These are phyloP conservation scores for Carettochelys insculpta DNA, from an alignment of 2,113 vertebrate genomes.

Conservation along the genomic window DNA sequence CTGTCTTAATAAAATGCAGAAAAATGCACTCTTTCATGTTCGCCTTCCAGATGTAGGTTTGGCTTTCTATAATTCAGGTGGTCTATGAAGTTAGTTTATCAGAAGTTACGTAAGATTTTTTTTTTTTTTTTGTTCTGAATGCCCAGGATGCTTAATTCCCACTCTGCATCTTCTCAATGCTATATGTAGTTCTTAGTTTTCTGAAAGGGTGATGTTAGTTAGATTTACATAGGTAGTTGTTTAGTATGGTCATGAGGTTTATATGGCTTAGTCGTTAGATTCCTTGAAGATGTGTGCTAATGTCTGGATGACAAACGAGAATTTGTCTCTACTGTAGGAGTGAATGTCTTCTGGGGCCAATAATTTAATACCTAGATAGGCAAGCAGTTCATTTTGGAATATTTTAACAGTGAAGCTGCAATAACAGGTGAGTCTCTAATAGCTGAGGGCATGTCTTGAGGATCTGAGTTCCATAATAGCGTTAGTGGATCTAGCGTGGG, in stretches of 20 bases:
- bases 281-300: neutral
- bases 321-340: neutral
- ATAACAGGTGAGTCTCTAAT: neutral
- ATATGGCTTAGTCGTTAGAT: neutral
- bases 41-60: neutral
- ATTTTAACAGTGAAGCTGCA: neutral
- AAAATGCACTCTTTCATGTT: too few relatives aligned
- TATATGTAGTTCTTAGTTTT: neutral
- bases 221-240: neutral
- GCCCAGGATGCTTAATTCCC: neutral
- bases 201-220: neutral
- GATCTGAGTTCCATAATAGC: neutral
- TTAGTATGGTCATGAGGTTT: neutral
- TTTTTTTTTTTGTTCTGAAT: neutral
- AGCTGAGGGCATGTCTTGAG: neutral
- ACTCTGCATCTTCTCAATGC: neutral
- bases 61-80: neutral
- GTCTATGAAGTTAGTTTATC: neutral
- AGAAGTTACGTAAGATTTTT: neutral
- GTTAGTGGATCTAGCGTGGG: rapidly evolving
- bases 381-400: neutral
- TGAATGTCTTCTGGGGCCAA: neutral
- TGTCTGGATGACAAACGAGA: neutral
- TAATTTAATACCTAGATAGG: neutral
- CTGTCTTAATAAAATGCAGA: too few relatives aligned